Base-by-base conservation (phyloP, 2,797 vertebrate species). In the Synanceia verrucosa region DNA sequence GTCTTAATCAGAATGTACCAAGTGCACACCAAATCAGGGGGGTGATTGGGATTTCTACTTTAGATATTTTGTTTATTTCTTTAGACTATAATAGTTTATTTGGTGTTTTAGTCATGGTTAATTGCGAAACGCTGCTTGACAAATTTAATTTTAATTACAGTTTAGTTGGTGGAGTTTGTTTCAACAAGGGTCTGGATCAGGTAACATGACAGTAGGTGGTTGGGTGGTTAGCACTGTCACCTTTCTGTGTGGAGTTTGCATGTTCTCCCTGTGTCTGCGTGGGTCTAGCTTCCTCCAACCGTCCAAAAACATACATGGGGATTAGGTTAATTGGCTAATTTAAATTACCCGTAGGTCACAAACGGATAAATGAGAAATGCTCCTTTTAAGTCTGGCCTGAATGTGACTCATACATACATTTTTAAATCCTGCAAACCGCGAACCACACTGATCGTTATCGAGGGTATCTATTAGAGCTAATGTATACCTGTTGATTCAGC, bases 401-500 rank as follows among this genome's bases (percentile, higher is more conserved):
- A 37, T 36, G 60, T 79, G 55, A 65, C 67, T 31, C 48, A 46
- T 51, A 16, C 47, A 31, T 21, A 31, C 39, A 59, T 60, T 48
- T 67, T 16, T 9, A 58, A 58, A 33, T 39, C 62, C 21, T 47
- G 19, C 16, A 26, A 57, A 64, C 31, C 16, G 13, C 51, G 9
- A 55, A 78, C 48, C 72, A 58, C 50, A 61, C 31, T 39, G 50
- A 75, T 66, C 13, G 0, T 39, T 36, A 43, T 56, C 65, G 18
- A 10, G 31, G 60, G 63, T 65, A 52, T 80, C 63, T 21, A 29
- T 56, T 72, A n/a, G 57, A 46, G 53, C 69, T 46, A 21, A 62
- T 64, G 65, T 29, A 62, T 57, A 60, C 62, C 63, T 55, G 50
- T 69, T 61, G 70, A 68, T 53, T 50, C 65, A 70, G 63, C 34